Evolutionary conservation across 2,888 invertebrate genomes (phyloP).

Genomic region (Drosophila koepferae): DNA sequence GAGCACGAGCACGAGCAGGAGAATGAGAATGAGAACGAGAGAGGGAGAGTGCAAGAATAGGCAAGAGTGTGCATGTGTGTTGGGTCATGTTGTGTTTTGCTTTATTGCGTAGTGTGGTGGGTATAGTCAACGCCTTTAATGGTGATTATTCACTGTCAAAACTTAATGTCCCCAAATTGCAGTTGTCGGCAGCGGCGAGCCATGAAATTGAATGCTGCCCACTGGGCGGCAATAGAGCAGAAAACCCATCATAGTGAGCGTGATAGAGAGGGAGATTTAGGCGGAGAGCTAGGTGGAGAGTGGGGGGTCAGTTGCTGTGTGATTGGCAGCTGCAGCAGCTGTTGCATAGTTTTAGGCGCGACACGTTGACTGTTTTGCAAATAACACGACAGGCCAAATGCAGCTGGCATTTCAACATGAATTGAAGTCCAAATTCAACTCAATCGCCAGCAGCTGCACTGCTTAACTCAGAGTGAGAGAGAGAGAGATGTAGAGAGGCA

Average conservation of each 20-base stretch:
- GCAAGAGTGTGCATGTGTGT: background rate
- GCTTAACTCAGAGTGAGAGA: conserved; percentile 17
- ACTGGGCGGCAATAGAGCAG: conserved; percentile 5
- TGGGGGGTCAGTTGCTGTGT: background rate
- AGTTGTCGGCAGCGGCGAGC: conserved; percentile 72
- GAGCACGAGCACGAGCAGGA: conserved; percentile 20
- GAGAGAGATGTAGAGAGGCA: conserved; percentile 7
- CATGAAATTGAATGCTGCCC: conserved; percentile 71
- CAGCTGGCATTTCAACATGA: conserved; percentile 53
- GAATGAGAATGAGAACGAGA: background rate
- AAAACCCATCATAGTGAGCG: background rate
- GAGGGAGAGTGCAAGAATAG: background rate
- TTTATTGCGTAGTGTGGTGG: conserved; percentile 18
- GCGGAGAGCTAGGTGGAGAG: background rate
- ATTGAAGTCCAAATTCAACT: conserved; percentile 39
- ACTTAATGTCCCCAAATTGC: conserved; percentile 76
- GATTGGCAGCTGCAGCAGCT: conserved; percentile 46
- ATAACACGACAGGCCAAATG: conserved; percentile 33
- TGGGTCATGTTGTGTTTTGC: conserved; percentile 8
- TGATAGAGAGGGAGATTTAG: background rate
- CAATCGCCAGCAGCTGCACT: conserved; percentile 63
- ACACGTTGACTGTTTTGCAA: conserved; percentile 23
- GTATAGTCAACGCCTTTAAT: conserved; percentile 72
- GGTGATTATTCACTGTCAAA: conserved; percentile 77
- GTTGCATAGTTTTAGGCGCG: conserved; percentile 71